phyloP scores from a whole-genome alignment of 2,113 vertebrate species.

The Phyllostomus discolor region DNA sequence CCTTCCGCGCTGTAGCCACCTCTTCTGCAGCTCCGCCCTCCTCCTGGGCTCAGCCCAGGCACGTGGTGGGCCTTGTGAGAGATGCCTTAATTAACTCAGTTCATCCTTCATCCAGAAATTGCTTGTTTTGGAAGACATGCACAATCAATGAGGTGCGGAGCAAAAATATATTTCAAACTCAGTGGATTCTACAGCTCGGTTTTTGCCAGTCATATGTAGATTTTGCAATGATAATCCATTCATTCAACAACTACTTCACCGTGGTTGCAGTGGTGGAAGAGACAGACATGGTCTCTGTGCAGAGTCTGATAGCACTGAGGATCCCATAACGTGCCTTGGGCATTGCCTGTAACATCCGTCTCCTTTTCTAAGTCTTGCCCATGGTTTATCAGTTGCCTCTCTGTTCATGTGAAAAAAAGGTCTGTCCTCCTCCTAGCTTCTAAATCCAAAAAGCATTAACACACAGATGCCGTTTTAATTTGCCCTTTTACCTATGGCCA shows the following conservation, averaged over 20 bases:
- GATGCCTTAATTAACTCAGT: neutral
- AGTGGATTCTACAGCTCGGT: neutral
- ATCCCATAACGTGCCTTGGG: neutral
- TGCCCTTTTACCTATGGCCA: neutral
- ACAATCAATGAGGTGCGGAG: neutral
- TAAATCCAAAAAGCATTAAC: conserved; percentile 43
- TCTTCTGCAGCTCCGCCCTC: neutral
- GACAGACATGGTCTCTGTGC: neutral
- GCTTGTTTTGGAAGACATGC: neutral
- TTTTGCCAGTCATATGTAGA: neutral
- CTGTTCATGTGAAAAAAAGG: conserved; percentile 10
- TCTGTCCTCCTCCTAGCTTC: neutral
- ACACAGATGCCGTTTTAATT: neutral
- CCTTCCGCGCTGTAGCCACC: neutral
- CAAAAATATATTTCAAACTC: neutral
- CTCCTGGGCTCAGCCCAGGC: neutral
- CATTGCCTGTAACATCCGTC: neutral
- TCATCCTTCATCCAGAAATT: neutral
- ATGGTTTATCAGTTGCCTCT: neutral
- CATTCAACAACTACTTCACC: neutral
- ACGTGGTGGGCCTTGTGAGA: neutral
- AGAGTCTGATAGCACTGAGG: neutral
- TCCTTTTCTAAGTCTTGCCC: conserved; percentile 10
- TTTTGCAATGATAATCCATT: neutral
- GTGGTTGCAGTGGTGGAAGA: neutral